Conservation (phyloP, 1,140 invertebrate genomes). For the Hydropsyche tenuis region DNA sequence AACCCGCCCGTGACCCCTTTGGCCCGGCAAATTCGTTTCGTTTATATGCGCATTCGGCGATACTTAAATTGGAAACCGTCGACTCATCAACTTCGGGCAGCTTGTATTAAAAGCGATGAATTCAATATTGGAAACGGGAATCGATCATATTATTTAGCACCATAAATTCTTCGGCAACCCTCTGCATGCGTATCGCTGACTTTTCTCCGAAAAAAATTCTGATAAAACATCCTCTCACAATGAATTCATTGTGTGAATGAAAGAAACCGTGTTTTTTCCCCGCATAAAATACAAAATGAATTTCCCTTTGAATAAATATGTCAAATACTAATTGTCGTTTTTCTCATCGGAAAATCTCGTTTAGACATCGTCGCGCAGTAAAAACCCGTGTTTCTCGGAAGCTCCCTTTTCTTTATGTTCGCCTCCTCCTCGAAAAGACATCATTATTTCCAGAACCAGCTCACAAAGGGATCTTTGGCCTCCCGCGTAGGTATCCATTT, state of each 20-base stretch:
- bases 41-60: constrained; percentile 19
- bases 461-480: constrained; percentile 37
- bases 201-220: no score
- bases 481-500: constrained; percentile 33
- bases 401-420: constrained; percentile 28
- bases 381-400: constrained; percentile 24
- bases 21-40: constrained; percentile 9
- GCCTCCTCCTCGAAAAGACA: constrained; percentile 35
- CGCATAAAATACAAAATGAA: neutral
- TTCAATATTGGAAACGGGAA: constrained; percentile 26
- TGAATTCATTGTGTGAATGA: no score
- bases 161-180: constrained; percentile 2
- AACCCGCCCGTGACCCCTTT: neutral
- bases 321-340: constrained; percentile 26
- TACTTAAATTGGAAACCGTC: constrained; percentile 20
- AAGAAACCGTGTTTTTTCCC: neutral
- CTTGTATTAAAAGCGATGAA: constrained; percentile 8
- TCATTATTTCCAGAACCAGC: constrained; percentile 43
- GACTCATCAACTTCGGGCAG: constrained; percentile 21
- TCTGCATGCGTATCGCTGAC: no score
- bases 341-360: neutral
- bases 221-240: no score
- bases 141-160: constrained; percentile 16
- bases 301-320: neutral
- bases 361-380: constrained; percentile 7